These are phyloP conservation scores for Apotomis turbidana DNA, from an alignment of 2,888 invertebrate genomes.

Conservation along the genomic window DNA sequence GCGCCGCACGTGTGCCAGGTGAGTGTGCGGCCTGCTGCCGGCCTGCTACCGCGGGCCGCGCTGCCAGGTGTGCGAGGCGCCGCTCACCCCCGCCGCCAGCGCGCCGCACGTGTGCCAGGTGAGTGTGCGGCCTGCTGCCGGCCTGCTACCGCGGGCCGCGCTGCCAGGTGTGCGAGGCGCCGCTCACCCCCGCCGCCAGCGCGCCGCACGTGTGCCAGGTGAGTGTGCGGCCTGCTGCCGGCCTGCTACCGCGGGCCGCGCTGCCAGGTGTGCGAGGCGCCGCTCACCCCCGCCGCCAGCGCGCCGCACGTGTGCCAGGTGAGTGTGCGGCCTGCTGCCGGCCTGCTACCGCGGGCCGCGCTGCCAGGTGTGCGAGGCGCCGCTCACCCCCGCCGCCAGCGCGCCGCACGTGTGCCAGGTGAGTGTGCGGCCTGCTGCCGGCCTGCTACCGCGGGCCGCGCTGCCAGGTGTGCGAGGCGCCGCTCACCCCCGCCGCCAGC, in stretches of 20 bases:
- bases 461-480: slow-evolving; percentile 78
- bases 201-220: slow-evolving; percentile 59
- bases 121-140: slow-evolving; percentile 53
- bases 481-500: slow-evolving; percentile 50
- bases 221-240: slow-evolving; percentile 53
- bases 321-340: slow-evolving; percentile 53
- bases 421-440: slow-evolving; percentile 53
- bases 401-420: slow-evolving; percentile 59
- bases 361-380: slow-evolving; percentile 78
- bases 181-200: slow-evolving; percentile 50
- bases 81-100: slow-evolving; percentile 50
- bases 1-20: slow-evolving; percentile 59
- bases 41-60: too few species aligned
- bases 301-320: slow-evolving; percentile 59
- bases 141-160: too few species aligned
- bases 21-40: slow-evolving; percentile 53
- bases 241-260: too few species aligned
- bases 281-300: slow-evolving; percentile 50
- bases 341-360: too few species aligned
- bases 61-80: slow-evolving; percentile 78
- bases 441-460: too few species aligned
- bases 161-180: slow-evolving; percentile 78
- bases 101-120: slow-evolving; percentile 59
- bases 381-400: slow-evolving; percentile 50
- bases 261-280: slow-evolving; percentile 78